Base-by-base conservation (phyloP, 2,113 vertebrate genomes). In the Hyaena hyaena region DNA sequence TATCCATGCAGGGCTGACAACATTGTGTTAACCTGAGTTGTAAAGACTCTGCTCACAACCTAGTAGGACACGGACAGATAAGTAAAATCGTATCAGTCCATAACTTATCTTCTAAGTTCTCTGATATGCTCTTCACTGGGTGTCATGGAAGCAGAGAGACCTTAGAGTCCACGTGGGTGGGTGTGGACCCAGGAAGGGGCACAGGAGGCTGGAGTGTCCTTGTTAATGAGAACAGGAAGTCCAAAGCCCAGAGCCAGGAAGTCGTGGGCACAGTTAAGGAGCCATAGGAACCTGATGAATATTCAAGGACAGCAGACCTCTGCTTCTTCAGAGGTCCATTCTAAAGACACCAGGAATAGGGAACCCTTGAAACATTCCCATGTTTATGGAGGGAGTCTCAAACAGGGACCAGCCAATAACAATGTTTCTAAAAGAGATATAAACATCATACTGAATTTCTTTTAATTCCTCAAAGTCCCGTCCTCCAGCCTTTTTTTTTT, bases 221-320 rank as follows among this genome's bases (percentile, higher is more conserved):
- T 5, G 28, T 90, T 90, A 76, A 90, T 82, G 68, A 88, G 92
- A 96, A 97, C 65, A 89, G 58, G 28, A 69, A 53, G 73, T 39
- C 48, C 63, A 45, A 93, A 88, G 73, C 21, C 45, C 12, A 3
- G 77, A 82, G 92, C 76, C 68, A 69, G 71, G 50, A 92, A 76
- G 43, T 35, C 0, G 1, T 24, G 71, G 87, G 43, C 76, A 28
- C 0, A 9, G n/a, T 9, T 82, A 21, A 74, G 55, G 39, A 92
- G 58, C 1, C 0, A 33, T 4, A 23, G 55, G 76, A 28, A 73
- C 43, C 8, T 21, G 17, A 15, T 31, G 35, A 26, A 11, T 1
- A 8, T 7, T 24, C 19, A 55, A 71, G 79, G 26, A 21, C 8
- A 31, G 53, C 24, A 8, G 61, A 19, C 73, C 17, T 71, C 7